Conservation (phyloP, 2,797 vertebrate species). For the Apogon hyalosoma region DNA sequence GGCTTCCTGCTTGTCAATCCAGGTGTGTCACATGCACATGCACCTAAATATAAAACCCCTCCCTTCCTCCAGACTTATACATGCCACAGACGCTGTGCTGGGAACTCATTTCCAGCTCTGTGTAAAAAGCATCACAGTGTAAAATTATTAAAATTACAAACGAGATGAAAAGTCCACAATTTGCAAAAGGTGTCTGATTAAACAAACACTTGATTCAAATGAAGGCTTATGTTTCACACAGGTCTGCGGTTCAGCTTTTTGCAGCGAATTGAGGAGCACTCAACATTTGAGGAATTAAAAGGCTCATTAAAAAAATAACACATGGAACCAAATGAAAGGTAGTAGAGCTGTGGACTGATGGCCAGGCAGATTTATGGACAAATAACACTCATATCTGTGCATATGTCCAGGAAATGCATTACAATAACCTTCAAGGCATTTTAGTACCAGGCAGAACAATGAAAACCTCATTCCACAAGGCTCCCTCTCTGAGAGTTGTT, state of each 20-base stretch:
- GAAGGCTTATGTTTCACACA: slow-evolving; percentile 48
- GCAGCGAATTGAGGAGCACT: not conserved
- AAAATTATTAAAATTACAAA: slow-evolving; percentile 72
- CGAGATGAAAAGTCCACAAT: slow-evolving; percentile 52
- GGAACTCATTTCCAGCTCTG: slow-evolving; percentile 46
- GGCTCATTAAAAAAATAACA: not conserved
- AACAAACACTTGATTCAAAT: slow-evolving; percentile 52
- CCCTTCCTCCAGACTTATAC: slow-evolving; percentile 38
- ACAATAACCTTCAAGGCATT: too few relatives aligned
- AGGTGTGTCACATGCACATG: slow-evolving; percentile 18
- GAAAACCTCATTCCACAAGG: too few relatives aligned
- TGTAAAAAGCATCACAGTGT: slow-evolving; percentile 59
- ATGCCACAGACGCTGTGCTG: slow-evolving; percentile 30
- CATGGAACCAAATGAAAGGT: not conserved
- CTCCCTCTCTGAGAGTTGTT: too few relatives aligned
- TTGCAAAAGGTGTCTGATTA: slow-evolving; percentile 20
- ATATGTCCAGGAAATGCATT: too few relatives aligned
- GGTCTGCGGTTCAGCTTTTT: slow-evolving; percentile 17
- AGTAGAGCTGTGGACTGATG: too few relatives aligned
- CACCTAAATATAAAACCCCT: slow-evolving; percentile 12
- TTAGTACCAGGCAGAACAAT: too few relatives aligned
- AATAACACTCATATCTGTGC: too few relatives aligned
- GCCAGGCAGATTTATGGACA: too few relatives aligned
- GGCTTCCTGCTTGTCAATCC: slow-evolving; percentile 12
- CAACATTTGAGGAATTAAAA: not conserved